Evolutionary conservation across 2,888 invertebrate species (phyloP).

Genomic region (Timandra comae): DNA sequence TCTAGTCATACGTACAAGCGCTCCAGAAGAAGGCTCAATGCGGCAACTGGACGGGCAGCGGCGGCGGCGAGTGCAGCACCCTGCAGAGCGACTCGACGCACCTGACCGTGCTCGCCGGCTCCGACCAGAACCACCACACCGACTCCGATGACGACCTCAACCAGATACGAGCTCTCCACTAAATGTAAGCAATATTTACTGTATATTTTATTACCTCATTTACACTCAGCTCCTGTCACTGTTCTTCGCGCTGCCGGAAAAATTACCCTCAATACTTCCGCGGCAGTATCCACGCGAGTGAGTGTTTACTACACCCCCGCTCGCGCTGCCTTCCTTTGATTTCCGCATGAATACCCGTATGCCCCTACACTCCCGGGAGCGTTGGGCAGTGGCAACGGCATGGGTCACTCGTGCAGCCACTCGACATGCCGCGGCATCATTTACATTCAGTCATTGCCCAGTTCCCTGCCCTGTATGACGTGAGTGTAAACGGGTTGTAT

Average conservation of each 20-base stretch:
- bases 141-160: slow-evolving; percentile 78
- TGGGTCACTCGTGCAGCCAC: not conserved
- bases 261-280: too few relatives aligned
- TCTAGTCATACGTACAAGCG: slow-evolving; percentile 89
- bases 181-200: slow-evolving; percentile 9
- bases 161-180: slow-evolving; percentile 51
- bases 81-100: slow-evolving; percentile 87
- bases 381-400: not conserved
- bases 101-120: slow-evolving; percentile 84
- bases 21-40: slow-evolving; percentile 84
- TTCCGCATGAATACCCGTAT: not conserved
- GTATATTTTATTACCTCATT: too few relatives aligned
- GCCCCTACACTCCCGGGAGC: not conserved
- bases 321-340: too few relatives aligned
- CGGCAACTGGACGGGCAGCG: slow-evolving; percentile 66
- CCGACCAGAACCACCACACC: slow-evolving; percentile 74
- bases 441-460: slow-evolving; percentile 21
- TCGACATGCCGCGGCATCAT: not conserved
- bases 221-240: too few relatives aligned
- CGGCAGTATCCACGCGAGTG: too few relatives aligned
- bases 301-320: too few relatives aligned
- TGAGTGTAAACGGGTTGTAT: too few relatives aligned
- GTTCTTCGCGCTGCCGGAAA: too few relatives aligned
- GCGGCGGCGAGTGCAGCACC: slow-evolving; percentile 82
- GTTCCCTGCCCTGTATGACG: not conserved